Evolutionary conservation across 2,797 vertebrate species (phyloP).

Genomic region (Enteromius trimaculatus): DNA sequence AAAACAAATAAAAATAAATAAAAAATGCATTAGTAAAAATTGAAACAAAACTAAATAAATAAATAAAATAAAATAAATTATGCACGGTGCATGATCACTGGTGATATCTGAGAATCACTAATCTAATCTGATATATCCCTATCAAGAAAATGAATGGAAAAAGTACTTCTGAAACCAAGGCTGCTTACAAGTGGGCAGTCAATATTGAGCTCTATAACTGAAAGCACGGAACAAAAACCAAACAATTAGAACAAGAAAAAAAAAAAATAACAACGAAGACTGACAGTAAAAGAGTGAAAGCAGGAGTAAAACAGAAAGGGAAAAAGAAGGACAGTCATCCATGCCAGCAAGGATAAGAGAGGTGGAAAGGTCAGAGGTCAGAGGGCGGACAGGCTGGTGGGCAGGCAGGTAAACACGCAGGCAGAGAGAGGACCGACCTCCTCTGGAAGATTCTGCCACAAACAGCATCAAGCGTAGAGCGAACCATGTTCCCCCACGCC

Average conservation of each 20-base stretch:
- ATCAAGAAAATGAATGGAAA: not conserved
- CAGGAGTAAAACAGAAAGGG: not conserved
- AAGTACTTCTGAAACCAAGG: not conserved
- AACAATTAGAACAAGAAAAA: not conserved
- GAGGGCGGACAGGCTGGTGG: conserved; percentile 28
- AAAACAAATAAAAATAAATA: not conserved
- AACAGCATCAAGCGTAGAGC: conserved; percentile 76
- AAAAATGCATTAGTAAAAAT: no score
- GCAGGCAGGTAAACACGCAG: conserved; percentile 70
- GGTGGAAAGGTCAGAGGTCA: conserved; percentile 21
- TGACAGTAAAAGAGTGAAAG: conserved; percentile 60
- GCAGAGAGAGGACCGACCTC: conserved; percentile 82
- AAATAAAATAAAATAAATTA: not conserved
- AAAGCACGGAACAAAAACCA: conserved; percentile 59
- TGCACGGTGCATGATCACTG: not conserved
- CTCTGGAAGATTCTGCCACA: conserved; percentile 83
- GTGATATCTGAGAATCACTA: not conserved
- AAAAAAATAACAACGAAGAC: not conserved
- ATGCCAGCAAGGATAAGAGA: conserved; percentile 42
- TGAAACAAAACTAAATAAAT: no score
- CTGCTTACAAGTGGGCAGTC: not conserved
- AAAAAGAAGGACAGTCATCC: conserved; percentile 31
- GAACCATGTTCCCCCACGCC: conserved; percentile 76
- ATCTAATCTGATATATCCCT: not conserved
- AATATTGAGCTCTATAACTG: conserved; percentile 38